Conservation (phyloP, 2,797 vertebrate genomes). For the Spinibarbus caldwelli region DNA sequence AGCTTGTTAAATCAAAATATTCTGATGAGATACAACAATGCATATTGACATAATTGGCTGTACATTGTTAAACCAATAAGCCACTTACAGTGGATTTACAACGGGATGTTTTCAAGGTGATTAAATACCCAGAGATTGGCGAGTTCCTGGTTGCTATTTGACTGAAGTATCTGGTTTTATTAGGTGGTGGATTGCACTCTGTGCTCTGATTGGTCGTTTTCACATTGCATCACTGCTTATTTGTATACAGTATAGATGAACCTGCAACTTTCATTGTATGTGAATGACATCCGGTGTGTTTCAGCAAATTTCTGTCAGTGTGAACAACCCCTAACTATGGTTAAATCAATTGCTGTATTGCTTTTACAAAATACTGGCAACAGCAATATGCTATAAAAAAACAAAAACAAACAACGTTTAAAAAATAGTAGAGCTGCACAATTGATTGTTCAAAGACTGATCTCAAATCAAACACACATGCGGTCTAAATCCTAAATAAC, state of each 20-base stretch:
- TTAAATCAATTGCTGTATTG: neutral
- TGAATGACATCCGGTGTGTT: too few relatives aligned
- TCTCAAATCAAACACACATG: neutral
- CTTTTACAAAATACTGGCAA: neutral
- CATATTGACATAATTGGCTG: slow-evolving; percentile 28
- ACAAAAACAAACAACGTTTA: neutral
- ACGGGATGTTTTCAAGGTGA: neutral
- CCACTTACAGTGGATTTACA: slow-evolving; percentile 1
- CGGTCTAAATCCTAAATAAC: neutral
- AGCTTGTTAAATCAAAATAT: slow-evolving; percentile 35
- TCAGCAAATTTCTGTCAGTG: neutral
- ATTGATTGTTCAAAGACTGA: neutral
- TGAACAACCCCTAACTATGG: neutral
- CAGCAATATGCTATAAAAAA: neutral
- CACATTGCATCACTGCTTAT: neutral
- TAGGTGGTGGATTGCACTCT: neutral
- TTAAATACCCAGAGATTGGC: neutral
- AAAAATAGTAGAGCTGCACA: neutral
- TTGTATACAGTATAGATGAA: slow-evolving; percentile 1
- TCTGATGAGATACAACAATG: slow-evolving; percentile 37
- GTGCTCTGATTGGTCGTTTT: neutral
- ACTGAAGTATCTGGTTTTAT: neutral
- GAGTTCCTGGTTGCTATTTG: slow-evolving; percentile 2
- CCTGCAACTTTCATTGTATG: too few relatives aligned
- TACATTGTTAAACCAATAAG: slow-evolving; percentile 41